Percentiles rank a stretch among this genome's conserved stretches.
phyloP scores from a whole-genome alignment of 1,140 invertebrate genomes.

The Hypsibius dujardini region DNA sequence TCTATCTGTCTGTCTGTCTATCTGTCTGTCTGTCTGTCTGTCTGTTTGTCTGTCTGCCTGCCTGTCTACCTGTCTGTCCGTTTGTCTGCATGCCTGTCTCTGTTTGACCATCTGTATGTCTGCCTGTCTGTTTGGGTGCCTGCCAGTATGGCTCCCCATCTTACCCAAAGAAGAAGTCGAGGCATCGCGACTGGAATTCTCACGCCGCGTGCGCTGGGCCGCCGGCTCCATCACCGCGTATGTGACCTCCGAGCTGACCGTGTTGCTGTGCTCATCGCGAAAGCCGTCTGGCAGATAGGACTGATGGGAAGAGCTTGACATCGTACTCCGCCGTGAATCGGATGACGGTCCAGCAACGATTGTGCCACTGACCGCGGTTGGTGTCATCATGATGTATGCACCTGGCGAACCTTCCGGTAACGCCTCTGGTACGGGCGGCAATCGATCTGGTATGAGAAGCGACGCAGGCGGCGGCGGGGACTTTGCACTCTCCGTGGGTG shows the following conservation, averaged over 20 bases:
- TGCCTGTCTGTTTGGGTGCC: too few relatives aligned
- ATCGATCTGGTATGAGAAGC: background rate
- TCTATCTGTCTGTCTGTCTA: too few relatives aligned
- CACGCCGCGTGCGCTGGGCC: background rate
- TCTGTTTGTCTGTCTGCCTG: too few relatives aligned
- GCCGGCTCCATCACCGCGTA: conserved; percentile 14
- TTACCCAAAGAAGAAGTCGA: background rate
- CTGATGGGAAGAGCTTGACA: conserved; percentile 8
- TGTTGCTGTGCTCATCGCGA: background rate
- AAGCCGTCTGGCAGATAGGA: background rate
- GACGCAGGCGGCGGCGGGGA: background rate
- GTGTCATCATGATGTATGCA: conserved; percentile 15
- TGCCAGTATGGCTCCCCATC: too few relatives aligned
- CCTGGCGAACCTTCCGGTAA: background rate
- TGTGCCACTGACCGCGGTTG: background rate
- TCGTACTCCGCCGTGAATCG: conserved; percentile 2
- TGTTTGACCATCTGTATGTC: too few relatives aligned
- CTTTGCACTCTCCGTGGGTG: too few relatives aligned
- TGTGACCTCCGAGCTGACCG: background rate
- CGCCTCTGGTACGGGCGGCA: background rate
- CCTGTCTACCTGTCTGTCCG: too few relatives aligned
- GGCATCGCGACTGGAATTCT: background rate
- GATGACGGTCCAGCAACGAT: background rate
- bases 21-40: too few relatives aligned
- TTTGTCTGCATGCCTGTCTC: too few relatives aligned